Evolutionary conservation across 2,113 vertebrate genomes (phyloP), one percentile per base, ranked within the genome.

Genomic region (Takifugu bimaculatus): DNA sequence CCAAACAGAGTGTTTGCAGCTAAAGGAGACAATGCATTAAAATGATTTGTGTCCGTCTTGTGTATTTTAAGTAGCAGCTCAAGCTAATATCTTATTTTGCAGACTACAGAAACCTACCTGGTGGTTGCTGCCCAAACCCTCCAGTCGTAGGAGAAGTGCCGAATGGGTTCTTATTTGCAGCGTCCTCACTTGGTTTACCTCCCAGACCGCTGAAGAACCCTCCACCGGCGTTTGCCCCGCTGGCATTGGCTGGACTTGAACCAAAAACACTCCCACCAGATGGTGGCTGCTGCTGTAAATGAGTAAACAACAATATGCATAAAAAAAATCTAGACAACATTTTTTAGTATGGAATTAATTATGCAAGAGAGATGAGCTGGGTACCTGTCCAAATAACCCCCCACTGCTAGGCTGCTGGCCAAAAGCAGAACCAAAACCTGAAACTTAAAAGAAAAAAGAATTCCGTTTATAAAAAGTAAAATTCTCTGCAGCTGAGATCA

Each of bases 131-230:
- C 1, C 91, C 90, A 54, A 92, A 92, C 1, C 69, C 90, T 57
- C 88, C 91, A 6, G 92, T 69, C 26, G 87, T 61, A 13, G 90
- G 72, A 0, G 91, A 53, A 0, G 93, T 71, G 43, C 94, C 90
- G 45, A 99, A 99, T 0, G 97, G 97, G 88, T 99, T 99, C 83
- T 98, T 99, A 87, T 91, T 97, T 70, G 94, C 95, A 3, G 96
- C 95, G 4, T 98, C 97, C 74, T 97, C 94, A 29, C 94, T 98
- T 43, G 96, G 97, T 85, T 99, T 98, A 15, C 96, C 94, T 78
- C 97, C 97, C 1, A 99, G 88, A 69, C 96, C 97, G 1, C 93
- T 94, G 89, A 99, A 99, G 83, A 99, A 97, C 2, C 94, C 95
- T 20, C 91, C 90, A 4, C 62, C 72, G 5, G 54, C 28, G 3